A percentile compares a stretch with the other conserved stretches of the same genome.
phyloP scores from a whole-genome alignment of 1,140 invertebrate species.

The Oscheius sp. region DNA sequence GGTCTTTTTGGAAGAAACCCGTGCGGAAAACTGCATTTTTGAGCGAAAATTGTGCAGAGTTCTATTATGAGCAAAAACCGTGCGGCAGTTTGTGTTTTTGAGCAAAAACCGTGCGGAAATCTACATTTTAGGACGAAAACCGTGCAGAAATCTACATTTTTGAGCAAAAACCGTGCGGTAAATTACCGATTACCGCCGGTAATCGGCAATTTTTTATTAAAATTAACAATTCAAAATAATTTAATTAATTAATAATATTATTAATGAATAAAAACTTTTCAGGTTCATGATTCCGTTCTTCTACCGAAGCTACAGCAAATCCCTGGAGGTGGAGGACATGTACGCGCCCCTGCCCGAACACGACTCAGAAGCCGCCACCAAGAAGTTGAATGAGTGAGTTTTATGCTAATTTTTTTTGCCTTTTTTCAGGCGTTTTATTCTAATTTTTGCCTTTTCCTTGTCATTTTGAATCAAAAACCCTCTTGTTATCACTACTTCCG shows the following conservation, averaged over 20 bases:
- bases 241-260: background rate
- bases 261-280: background rate
- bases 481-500: too few relatives aligned
- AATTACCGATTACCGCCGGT: too few relatives aligned
- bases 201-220: background rate
- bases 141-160: background rate
- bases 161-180: too few relatives aligned
- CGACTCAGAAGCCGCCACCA: slow-evolving; percentile 22
- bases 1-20: too few relatives aligned
- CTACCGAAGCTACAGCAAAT: slow-evolving; percentile 2
- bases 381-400: slow-evolving; percentile 19
- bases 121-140: background rate
- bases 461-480: background rate
- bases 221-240: background rate
- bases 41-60: too few relatives aligned
- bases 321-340: slow-evolving; percentile 27
- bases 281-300: slow-evolving; percentile 31
- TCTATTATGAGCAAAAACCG: too few relatives aligned
- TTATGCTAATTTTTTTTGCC: too few relatives aligned
- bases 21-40: too few relatives aligned
- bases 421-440: too few relatives aligned
- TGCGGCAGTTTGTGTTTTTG: too few relatives aligned
- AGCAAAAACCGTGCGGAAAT: background rate
- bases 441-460: background rate
- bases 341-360: slow-evolving; percentile 25